phyloP scores from a whole-genome alignment of 2,888 invertebrate genomes.

The Epistrophe eligans region DNA sequence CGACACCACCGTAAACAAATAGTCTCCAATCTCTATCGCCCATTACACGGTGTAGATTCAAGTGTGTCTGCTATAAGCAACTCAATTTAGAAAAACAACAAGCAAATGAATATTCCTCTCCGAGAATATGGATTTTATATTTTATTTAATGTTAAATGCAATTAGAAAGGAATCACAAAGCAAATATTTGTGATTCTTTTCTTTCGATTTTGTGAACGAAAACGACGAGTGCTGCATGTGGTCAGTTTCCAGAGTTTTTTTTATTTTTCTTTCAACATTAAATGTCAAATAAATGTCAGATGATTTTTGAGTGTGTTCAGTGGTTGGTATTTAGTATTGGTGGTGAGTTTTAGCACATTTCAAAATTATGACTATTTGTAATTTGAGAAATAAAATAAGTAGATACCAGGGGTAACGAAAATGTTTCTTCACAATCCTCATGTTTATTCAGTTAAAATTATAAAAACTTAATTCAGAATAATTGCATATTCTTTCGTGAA shows the following conservation, averaged over 20 bases:
- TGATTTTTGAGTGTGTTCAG: constrained; percentile 14
- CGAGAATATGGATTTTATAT: constrained; percentile 6
- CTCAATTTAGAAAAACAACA: constrained; percentile 8
- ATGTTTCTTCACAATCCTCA: no score
- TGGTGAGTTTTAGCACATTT: constrained; percentile 8
- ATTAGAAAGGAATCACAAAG: constrained; percentile 67
- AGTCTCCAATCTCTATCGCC: constrained; percentile 93
- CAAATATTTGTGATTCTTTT: constrained; percentile 70
- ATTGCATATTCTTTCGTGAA: no score
- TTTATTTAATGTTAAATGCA: constrained; percentile 47
- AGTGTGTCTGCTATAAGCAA: constrained; percentile 40
- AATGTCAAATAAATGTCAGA: constrained; percentile 61
- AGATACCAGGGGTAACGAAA: no score
- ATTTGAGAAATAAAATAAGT: no score
- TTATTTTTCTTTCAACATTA: neutral
- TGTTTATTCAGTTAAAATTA: no score
- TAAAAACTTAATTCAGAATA: no score
- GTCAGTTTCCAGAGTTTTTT: constrained; percentile 43
- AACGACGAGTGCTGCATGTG: constrained; percentile 64
- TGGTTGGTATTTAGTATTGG: neutral
- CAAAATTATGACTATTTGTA: neutral
- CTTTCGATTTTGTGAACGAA: constrained; percentile 39
- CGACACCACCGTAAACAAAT: constrained; percentile 96
- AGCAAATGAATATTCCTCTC: neutral
- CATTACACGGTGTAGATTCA: constrained; percentile 49